These are phyloP conservation scores for Heliocidaris tuberculata DNA, from an alignment of 35 echinoderm and acorn worm genomes.

Conservation along the genomic window DNA sequence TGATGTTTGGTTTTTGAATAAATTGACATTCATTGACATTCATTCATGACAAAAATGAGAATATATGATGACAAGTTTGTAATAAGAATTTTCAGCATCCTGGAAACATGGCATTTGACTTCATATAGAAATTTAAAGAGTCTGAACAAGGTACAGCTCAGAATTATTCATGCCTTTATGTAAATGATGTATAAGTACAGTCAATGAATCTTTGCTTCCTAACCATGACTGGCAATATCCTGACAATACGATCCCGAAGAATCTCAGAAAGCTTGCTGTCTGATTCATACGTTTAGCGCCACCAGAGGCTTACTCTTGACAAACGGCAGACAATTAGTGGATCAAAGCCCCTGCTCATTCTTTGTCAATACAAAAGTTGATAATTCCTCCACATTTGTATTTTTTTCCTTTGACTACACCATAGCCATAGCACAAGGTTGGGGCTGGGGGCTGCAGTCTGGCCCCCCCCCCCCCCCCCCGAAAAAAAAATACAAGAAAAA, in stretches of 20 bases:
- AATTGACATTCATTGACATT: no score
- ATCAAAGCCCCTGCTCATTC: not conserved
- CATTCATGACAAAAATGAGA: no score
- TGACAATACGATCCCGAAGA: not conserved
- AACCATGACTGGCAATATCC: not conserved
- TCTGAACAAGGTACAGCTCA: not conserved
- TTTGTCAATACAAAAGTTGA: not conserved
- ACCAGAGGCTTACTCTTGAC: not conserved
- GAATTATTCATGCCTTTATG: not conserved
- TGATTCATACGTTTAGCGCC: not conserved
- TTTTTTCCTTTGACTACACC: not conserved
- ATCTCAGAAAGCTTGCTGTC: not conserved
- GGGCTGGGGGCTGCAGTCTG: no score
- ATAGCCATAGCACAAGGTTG: no score
- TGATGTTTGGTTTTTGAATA: no score
- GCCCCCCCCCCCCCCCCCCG: no score
- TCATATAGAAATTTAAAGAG: no score
- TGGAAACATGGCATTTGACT: no score
- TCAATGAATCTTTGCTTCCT: not conserved
- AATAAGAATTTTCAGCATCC: no score
- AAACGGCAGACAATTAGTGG: not conserved
- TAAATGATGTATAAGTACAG: not conserved
- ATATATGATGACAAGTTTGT: no score
- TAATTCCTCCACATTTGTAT: no score
- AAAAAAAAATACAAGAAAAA: no score